These are phyloP conservation scores for Desmodus rotundus DNA, from an alignment of 2,113 vertebrate genomes.

Conservation along the genomic window DNA sequence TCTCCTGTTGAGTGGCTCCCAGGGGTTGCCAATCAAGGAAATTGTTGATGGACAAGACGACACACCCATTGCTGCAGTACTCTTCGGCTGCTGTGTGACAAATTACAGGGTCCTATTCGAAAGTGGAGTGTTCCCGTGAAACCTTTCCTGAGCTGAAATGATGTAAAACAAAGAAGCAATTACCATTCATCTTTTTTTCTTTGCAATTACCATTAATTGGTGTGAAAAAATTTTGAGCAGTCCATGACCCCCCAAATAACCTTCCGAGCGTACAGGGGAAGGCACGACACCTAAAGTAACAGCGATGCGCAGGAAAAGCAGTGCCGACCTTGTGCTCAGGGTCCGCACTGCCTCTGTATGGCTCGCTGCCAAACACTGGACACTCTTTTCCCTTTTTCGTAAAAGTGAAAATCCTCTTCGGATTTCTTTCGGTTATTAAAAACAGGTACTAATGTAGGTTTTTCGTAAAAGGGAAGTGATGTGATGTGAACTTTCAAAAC, in stretches of 20 bases:
- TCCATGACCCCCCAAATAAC: neutral
- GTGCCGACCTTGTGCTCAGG: neutral
- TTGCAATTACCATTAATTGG: neutral
- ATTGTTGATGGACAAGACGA: neutral
- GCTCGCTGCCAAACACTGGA: neutral
- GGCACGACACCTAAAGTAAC: too few species aligned
- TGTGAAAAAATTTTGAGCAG: neutral
- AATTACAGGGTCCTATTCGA: neutral
- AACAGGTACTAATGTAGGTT: neutral
- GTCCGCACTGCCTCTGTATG: neutral
- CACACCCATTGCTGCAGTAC: neutral
- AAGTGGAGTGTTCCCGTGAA: neutral
- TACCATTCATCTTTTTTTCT: neutral
- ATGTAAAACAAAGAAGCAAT: neutral
- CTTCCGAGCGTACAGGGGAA: neutral
- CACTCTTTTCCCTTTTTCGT: neutral
- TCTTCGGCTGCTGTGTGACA: too few species aligned
- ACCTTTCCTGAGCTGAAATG: neutral
- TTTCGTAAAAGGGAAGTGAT: neutral
- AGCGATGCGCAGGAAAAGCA: rapidly evolving
- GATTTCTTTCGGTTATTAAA: neutral
- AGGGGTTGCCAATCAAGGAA: neutral
- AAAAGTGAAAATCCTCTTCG: neutral
- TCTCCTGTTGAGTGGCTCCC: neutral
- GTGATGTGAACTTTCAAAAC: neutral